Percentiles rank a stretch among this genome's conserved stretches.
These are phyloP conservation scores for Puffinus mauretanicus DNA, from an alignment of 2,113 vertebrate genomes.

Conservation along the genomic window DNA sequence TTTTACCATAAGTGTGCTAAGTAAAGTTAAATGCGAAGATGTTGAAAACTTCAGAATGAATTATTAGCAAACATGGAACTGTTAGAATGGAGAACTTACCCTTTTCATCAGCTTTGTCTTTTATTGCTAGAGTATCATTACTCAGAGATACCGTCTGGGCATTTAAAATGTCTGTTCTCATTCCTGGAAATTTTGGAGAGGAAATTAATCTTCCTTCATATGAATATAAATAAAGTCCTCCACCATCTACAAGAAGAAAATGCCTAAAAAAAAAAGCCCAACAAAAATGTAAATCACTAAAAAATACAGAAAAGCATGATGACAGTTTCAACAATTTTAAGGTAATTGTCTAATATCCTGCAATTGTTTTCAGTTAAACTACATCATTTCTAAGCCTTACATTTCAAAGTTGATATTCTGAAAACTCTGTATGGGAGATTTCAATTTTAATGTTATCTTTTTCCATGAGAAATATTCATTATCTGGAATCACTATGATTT, in stretches of 20 bases:
- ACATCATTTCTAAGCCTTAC: not conserved
- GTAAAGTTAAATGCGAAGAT: not conserved
- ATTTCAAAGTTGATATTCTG: not conserved
- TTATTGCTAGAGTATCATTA: constrained; percentile 89
- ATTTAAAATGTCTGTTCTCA: constrained; percentile 90
- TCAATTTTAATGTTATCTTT: not conserved
- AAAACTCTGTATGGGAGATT: not conserved
- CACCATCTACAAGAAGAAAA: constrained; percentile 92
- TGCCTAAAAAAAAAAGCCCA: constrained; percentile 70
- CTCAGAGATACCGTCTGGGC: constrained; percentile 88
- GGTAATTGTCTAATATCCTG: not conserved
- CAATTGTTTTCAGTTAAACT: not conserved
- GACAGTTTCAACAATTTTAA: not conserved
- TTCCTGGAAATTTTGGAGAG: constrained; percentile 87
- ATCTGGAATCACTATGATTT: not conserved
- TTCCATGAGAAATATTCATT: not conserved
- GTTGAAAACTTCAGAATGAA: not conserved
- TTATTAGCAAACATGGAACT: not conserved
- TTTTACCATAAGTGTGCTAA: not conserved
- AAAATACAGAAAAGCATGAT: not conserved
- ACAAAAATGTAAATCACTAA: not conserved
- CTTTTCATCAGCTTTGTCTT: constrained; percentile 90
- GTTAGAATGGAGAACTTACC: constrained; percentile 69
- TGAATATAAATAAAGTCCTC: constrained; percentile 89
- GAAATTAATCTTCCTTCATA: constrained; percentile 93